Evolutionary conservation across 2,797 vertebrate species (phyloP), one percentile per base, ranked within the genome.

Genomic region (Epinephelus awoara): DNA sequence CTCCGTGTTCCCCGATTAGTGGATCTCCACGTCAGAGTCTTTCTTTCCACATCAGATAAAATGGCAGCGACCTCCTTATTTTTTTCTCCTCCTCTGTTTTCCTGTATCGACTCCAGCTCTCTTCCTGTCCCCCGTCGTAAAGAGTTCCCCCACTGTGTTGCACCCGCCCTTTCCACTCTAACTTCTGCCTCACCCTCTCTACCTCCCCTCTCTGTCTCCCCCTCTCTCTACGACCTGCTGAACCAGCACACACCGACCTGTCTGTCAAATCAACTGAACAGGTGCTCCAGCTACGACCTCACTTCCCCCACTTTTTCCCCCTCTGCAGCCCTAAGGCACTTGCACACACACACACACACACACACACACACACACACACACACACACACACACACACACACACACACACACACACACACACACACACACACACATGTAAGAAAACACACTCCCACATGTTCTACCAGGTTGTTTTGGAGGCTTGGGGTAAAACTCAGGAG

Each of bases 211-310:
- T 56, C 80, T 62, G 40, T 67, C 46, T 76, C 74, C 68, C 76
- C 71, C 46, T 1, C 34, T 77, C 87, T 83, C 61, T 47, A 54
- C 88, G 94, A 95, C 95, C 94, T 95, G 96, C 95, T 96, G 95
- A 96, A 95, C 86, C 95, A 96, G 94, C 94, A 95, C 95, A 95
- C 94, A 82, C 94, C 65, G 63, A 87, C 94, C 93, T 95, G 95
- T 95, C 95, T 74, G 89, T 96, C 96, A 96, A 95, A 92, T 57
- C 29, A 25, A 80, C 79, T 64, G 83, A 96, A 96, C 96, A 96
- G 96, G 95, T 96, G 96, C 91, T 92, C 82, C 85, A 77, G 88
- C 88, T 76, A 89, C 88, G 72, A 91, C 90, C 92, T 90, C 91
- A 79, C 85, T 86, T 77, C 87, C 89, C 92, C 91, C 93, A 66